Conservation (phyloP, 2,113 vertebrate genomes). For the Eupsittula cactorum region DNA sequence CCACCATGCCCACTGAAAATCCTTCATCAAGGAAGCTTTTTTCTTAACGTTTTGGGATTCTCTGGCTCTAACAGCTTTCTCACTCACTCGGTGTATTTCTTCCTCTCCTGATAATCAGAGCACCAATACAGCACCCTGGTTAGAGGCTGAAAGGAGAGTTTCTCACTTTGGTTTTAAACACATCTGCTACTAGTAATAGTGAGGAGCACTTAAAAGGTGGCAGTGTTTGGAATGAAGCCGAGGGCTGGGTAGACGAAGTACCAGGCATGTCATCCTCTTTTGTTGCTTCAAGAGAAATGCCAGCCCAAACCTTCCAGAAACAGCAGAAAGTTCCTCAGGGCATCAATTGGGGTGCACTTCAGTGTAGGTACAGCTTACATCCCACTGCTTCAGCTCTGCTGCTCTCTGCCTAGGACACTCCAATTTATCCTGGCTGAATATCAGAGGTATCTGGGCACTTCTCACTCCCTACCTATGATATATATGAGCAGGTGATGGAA, state of each 20-base stretch:
- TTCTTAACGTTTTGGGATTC: neutral
- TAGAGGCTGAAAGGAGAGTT: neutral
- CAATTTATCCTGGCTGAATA: neutral
- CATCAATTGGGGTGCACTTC: neutral
- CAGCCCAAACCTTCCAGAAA: neutral
- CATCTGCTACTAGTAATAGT: neutral
- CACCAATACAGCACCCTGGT: neutral
- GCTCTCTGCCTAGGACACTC: neutral
- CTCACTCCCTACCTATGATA: neutral
- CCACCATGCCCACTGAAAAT: neutral
- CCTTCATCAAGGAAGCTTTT: neutral
- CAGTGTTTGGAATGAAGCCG: neutral
- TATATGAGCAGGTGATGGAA: neutral
- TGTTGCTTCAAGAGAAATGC: neutral
- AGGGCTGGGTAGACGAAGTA: neutral
- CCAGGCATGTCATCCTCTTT: neutral
- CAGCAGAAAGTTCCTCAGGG: neutral
- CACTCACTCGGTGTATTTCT: neutral
- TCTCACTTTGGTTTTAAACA: neutral
- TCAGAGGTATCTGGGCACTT: neutral
- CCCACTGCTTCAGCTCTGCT: neutral
- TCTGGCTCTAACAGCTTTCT: neutral
- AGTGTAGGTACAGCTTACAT: neutral
- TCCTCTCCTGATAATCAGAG: neutral
- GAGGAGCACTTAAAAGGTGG: neutral